Conservation (phyloP, 2,113 vertebrate genomes). For the Cryptotis parvus region DNA sequence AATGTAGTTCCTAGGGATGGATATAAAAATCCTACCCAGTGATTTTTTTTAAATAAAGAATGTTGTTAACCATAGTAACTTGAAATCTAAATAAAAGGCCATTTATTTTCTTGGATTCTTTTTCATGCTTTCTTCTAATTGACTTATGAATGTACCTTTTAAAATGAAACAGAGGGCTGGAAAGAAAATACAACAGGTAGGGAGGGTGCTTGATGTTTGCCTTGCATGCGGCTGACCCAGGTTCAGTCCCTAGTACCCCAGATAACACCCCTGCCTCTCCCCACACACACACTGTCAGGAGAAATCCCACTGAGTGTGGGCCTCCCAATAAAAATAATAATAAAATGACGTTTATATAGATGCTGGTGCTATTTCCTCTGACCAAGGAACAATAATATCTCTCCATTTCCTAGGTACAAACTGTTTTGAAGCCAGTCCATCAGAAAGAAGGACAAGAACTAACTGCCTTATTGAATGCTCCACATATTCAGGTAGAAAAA, state of each 20-base stretch:
- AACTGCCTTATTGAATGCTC: slow-evolving; percentile 92
- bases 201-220: no score
- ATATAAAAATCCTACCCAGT: slow-evolving; percentile 24
- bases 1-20: slow-evolving; percentile 30
- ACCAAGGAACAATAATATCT: slow-evolving; percentile 34
- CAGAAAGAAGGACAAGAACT: slow-evolving; percentile 95
- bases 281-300: no score
- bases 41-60: not conserved
- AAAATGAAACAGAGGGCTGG: no score
- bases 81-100: not conserved
- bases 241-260: no score
- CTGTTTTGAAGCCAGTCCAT: slow-evolving; percentile 92
- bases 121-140: slow-evolving; percentile 43
- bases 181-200: no score
- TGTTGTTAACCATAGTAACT: slow-evolving; percentile 28
- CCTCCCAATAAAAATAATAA: no score
- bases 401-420: slow-evolving; percentile 91
- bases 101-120: not conserved
- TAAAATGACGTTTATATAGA: not conserved
- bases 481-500: slow-evolving; percentile 93
- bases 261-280: no score
- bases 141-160: not conserved
- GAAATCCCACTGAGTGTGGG: no score
- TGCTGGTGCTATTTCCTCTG: slow-evolving; percentile 33
- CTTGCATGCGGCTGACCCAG: no score